phyloP scores from a whole-genome alignment of 2,113 vertebrate species.

The Mobula birostris region DNA sequence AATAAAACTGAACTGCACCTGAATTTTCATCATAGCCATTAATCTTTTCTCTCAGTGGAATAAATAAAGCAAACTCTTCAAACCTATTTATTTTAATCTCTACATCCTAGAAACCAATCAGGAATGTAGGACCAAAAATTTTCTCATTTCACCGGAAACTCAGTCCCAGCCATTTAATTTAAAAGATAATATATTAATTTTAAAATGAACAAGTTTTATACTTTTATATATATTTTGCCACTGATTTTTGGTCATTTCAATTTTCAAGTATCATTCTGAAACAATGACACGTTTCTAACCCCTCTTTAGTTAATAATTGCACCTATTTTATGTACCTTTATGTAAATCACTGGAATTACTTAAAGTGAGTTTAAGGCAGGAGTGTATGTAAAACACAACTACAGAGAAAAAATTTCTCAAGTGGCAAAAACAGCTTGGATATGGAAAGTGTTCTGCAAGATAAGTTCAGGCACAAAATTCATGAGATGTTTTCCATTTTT shows the following conservation, averaged over 20 bases:
- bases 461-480: not conserved
- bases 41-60: not conserved
- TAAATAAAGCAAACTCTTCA: not conserved
- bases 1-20: not conserved
- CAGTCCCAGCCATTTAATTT: not conserved
- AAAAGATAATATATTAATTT: not conserved
- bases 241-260: not conserved
- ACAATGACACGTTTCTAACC: not conserved
- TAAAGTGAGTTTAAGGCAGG: not conserved
- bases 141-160: not conserved
- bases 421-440: not conserved
- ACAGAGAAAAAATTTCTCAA: not conserved
- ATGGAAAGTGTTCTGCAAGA: not conserved
- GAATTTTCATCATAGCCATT: not conserved
- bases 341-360: not conserved
- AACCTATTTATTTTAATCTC: not conserved
- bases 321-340: not conserved
- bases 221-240: not conserved
- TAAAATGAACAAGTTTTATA: not conserved
- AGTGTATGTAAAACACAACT: not conserved
- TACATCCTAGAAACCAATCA: not conserved
- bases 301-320: not conserved
- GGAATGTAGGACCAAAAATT: not conserved
- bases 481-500: not conserved
- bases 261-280: not conserved